A percentile compares a stretch with the other conserved stretches of the same genome.
These are phyloP conservation scores for Chroicocephalus ridibundus DNA, from an alignment of 2,113 vertebrate genomes.

Conservation along the genomic window DNA sequence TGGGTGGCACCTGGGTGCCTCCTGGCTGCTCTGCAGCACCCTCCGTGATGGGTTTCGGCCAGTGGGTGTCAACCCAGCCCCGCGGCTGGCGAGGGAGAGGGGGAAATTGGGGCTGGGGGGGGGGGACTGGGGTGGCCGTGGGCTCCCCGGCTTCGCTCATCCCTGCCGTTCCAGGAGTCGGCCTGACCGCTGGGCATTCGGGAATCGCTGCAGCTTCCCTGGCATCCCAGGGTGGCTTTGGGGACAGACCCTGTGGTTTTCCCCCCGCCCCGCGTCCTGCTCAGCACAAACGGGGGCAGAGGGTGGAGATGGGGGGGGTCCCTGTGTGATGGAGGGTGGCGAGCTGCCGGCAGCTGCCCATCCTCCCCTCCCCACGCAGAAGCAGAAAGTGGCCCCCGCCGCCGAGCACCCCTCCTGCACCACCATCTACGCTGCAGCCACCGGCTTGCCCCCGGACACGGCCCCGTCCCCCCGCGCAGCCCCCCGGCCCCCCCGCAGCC, in stretches of 20 bases:
- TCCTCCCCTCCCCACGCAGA: neutral
- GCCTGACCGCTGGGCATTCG: fast-evolving
- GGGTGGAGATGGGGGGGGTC: fast-evolving
- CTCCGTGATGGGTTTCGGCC: neutral
- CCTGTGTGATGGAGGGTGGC: neutral
- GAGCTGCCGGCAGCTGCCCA: neutral
- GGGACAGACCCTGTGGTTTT: neutral
- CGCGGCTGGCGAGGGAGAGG: fast-evolving
- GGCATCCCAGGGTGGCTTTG: neutral
- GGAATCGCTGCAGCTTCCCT: neutral
- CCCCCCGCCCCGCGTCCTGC: fast-evolving
- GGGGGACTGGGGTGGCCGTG: neutral
- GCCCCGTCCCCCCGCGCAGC: neutral
- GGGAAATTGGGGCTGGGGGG: too few relatives aligned
- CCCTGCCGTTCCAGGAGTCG: neutral
- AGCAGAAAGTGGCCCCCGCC: fast-evolving
- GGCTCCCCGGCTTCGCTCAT: too few relatives aligned
- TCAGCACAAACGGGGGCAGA: fast-evolving
- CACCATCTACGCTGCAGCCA: neutral
- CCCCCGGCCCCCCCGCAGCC: fast-evolving
- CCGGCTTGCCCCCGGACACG: neutral
- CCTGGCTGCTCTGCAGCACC: fast-evolving
- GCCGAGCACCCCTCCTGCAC: neutral
- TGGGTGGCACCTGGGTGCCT: neutral
- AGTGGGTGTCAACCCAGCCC: neutral